Evolutionary conservation across 2,113 vertebrate genomes (phyloP), one percentile per base, ranked within the genome.

Genomic region (Tragulus kanchil): DNA sequence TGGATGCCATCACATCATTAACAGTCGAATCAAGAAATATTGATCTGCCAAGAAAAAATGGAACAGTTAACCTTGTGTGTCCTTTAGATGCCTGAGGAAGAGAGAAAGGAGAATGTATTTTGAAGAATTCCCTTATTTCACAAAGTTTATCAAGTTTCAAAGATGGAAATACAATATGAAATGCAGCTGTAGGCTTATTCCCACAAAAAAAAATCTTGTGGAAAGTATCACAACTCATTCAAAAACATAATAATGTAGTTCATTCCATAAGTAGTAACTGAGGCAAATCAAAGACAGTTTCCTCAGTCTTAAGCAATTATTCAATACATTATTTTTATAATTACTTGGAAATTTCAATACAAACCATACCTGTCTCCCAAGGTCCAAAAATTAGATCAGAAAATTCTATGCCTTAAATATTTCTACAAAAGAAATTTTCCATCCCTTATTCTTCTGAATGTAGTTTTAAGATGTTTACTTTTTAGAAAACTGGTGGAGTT

Each of bases 1-100:
- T 95, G 93, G 87, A 97, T 88, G 69, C 96, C 97, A 96, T 97
- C 93, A 90, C 84, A 94, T 95, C 90, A 69, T 90, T 90, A 95
- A 92, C 15, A 95, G 83, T 89, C 78, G 91, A 77, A 94, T 62
- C 83, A 90, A 82, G 93, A 97, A 97, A 96, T 59, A 86, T 13
- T 73, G 92, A 93, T 67, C 89, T 77, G 85, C 92, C 93, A 97
- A 97, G 89, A 96, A 94, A 94, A 91, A 96, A 83, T 26, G 48
- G 61, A 94, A 84, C 50, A 83, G 62, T 61, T 89, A 93, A 92
- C 75, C 42, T 95, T 89, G 67, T 59, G 2, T 62, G 54, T 95
- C 73, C 92, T 36, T 92, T 81, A 26, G 23, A 92, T 15, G 86
- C 75, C 92, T 83, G 25, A 62, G 10, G 77, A 82, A 59, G 0